Conservation (phyloP, 2,888 invertebrate species). For the Mystacides longicornis region DNA sequence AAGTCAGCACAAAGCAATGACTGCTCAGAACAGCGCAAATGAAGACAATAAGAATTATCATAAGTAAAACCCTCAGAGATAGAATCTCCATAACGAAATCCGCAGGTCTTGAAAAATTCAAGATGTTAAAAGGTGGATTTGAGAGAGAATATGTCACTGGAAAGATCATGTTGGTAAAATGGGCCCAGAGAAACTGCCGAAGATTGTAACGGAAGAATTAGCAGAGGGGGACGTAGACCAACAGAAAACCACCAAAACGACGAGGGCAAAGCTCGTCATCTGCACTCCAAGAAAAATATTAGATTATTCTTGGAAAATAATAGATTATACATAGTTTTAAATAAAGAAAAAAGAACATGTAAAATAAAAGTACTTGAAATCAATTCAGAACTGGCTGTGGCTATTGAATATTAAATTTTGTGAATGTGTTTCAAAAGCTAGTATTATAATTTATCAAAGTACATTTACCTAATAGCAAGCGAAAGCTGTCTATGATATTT, state of each 20-base stretch:
- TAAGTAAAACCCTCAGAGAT: neutral
- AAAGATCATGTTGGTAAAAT: neutral
- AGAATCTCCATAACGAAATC: neutral
- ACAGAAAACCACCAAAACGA: neutral
- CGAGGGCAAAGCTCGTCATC: neutral
- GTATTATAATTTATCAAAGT: too few species aligned
- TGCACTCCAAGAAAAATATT: neutral
- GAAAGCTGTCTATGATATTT: too few species aligned
- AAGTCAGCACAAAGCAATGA: too few species aligned
- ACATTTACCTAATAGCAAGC: too few species aligned
- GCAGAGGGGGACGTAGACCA: slow-evolving; percentile 1
- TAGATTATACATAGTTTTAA: too few species aligned
- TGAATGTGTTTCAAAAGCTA: too few species aligned
- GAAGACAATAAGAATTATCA: neutral
- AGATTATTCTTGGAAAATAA: too few species aligned
- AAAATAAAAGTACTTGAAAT: too few species aligned
- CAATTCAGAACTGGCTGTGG: too few species aligned
- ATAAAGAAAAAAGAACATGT: too few species aligned
- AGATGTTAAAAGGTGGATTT: neutral
- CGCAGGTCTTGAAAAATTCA: neutral
- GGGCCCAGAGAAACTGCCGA: neutral
- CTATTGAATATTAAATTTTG: too few species aligned
- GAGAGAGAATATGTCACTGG: neutral
- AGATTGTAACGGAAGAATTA: neutral
- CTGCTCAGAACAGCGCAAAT: neutral